phyloP scores from a whole-genome alignment of 1,140 invertebrate genomes.

The Helicoverpa armigera region DNA sequence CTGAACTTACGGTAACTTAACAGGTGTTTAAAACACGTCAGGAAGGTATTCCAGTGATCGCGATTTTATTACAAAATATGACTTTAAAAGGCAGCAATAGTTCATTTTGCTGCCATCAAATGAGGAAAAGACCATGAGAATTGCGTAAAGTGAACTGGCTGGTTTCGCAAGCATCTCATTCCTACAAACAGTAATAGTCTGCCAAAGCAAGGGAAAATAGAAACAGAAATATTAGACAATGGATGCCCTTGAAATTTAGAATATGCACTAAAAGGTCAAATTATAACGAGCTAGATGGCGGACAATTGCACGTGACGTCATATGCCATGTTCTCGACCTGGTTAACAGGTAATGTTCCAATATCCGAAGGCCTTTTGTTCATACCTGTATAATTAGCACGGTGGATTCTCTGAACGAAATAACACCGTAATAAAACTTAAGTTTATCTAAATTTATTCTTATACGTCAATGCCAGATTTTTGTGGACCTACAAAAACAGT shows the following conservation, averaged over 20 bases:
- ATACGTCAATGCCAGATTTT: background rate
- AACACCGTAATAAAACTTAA: too few species aligned
- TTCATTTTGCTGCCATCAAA: background rate
- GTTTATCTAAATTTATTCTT: too few species aligned
- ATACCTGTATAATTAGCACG: too few species aligned
- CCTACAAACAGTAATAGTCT: background rate
- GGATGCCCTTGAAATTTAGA: conserved; percentile 37
- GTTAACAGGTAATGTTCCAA: background rate
- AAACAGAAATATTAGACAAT: conserved; percentile 40
- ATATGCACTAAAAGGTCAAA: conserved; percentile 40
- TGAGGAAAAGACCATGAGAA: conserved; percentile 21
- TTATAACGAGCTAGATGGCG: conserved; percentile 26
- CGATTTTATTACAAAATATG: background rate
- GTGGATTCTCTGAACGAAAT: too few species aligned
- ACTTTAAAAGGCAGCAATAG: background rate
- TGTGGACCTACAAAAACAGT: conserved; percentile 2
- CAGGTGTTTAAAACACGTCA: conserved; percentile 15
- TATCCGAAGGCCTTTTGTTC: too few species aligned
- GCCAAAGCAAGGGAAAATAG: conserved; percentile 21
- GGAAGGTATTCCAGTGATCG: too few species aligned
- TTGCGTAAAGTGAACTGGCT: background rate
- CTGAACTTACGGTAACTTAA: conserved; percentile 21
- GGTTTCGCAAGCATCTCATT: conserved; percentile 5
- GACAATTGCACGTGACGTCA: conserved; percentile 29
- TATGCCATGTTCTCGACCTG: conserved; percentile 11